Evolutionary conservation across 2,797 vertebrate genomes (phyloP), one percentile per base, ranked within the genome.

Genomic region (Otus scops): DNA sequence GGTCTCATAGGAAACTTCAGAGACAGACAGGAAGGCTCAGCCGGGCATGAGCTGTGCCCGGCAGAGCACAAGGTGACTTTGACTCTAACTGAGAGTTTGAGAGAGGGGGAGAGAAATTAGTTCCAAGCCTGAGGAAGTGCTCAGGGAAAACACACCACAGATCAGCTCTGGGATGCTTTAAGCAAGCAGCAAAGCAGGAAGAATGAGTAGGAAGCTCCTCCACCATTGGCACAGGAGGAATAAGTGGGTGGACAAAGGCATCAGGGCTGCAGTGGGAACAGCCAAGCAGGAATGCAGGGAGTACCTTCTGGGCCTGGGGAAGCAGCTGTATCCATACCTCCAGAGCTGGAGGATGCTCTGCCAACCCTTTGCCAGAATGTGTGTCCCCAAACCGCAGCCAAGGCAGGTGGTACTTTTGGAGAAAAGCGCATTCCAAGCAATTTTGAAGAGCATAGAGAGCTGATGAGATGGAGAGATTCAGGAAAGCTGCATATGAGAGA

Each of bases 21-120:
- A 96, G 94, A 92, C 95, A 91, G 94, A 94, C 90, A 92, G 94
- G 64, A 96, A 92, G 94, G 96, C 70, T 96, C 92, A 96, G 73
- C 86, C 1, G 28, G 92, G 89, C 88, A 96, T 95, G 85, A 96
- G 94, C 75, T 65, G 71, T 90, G 92, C 90, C 93, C 0, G 48
- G 77, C 89, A 95, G 92, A 93, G 77, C 91, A 94, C 85, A 96
- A 94, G 90, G 74, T 96, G 64, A 93, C 81, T 88, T 81, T 94
- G 93, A 95, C 85, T 95, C 78, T 81, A 96, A 83, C 80, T 96
- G 96, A 95, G 95, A 96, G 85, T 77, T 71, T 50, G 48, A 89
- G 74, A 87, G 64, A 73, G 38, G 21, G 38, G 18, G 32, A 60
- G 38, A 69, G 12, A 89, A 81, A 93, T 77, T 68, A 88, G 28